These are phyloP conservation scores for Mesocricetus auratus DNA, from an alignment of 2,113 vertebrate species.

Conservation along the genomic window DNA sequence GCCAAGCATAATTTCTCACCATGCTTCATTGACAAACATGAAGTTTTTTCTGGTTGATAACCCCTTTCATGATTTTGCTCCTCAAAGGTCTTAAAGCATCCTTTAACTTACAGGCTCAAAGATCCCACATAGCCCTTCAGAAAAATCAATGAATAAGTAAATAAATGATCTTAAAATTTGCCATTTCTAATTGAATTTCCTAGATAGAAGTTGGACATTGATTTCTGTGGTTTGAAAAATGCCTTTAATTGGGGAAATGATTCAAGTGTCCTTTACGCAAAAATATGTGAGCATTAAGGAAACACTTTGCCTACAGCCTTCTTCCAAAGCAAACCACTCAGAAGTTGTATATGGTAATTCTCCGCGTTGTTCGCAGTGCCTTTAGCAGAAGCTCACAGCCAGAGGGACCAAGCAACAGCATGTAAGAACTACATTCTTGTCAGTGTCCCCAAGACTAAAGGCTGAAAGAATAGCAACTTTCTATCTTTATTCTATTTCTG, in stretches of 20 bases:
- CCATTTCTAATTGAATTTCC: not conserved
- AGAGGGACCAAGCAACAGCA: rapidly evolving
- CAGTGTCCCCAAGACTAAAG: not conserved
- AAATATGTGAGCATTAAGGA: not conserved
- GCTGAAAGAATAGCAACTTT: not conserved
- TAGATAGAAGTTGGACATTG: not conserved
- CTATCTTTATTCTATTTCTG: not conserved
- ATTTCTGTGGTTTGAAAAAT: not conserved
- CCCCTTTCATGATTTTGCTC: not conserved
- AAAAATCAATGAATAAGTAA: not conserved
- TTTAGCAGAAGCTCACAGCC: not conserved
- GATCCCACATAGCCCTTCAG: not conserved
- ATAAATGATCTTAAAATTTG: not conserved
- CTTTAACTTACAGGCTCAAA: not conserved
- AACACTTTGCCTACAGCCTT: rapidly evolving
- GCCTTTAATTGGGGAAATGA: not conserved
- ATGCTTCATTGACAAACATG: not conserved
- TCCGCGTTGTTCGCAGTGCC: not conserved
- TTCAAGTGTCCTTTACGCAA: not conserved
- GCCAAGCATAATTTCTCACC: not conserved
- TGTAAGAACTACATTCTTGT: no score
- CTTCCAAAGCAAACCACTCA: not conserved
- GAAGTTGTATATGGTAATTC: not conserved
- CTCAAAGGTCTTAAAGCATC: not conserved
- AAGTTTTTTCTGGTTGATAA: not conserved